phyloP scores from a whole-genome alignment of 2,797 vertebrate genomes.

The Poeciliopsis turneri region DNA sequence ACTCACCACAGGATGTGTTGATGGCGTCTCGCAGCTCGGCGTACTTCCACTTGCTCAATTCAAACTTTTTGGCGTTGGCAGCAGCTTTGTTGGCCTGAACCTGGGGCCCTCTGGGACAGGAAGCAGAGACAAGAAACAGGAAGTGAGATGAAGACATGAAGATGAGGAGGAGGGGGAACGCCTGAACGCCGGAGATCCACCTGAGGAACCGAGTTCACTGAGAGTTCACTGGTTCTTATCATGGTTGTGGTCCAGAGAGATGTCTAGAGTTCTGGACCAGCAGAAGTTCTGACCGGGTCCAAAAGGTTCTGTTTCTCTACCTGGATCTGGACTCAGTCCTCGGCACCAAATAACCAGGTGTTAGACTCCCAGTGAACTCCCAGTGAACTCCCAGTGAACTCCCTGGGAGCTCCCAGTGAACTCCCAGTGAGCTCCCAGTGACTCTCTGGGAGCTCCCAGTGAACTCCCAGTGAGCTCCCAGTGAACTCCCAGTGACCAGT shows the following conservation, averaged over 20 bases:
- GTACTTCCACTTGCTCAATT: constrained; percentile 98
- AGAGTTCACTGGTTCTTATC: neutral
- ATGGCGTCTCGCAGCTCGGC: constrained; percentile 96
- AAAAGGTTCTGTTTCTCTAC: neutral
- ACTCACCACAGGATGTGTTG: constrained; percentile 97
- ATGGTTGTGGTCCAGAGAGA: neutral
- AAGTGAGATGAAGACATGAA: constrained; percentile 31
- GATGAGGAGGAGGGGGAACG: neutral
- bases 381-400: neutral
- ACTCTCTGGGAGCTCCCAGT: too few relatives aligned
- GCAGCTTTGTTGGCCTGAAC: constrained; percentile 93
- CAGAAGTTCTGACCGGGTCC: neutral
- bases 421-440: neutral
- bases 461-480: neutral
- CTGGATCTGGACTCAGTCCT: too few relatives aligned
- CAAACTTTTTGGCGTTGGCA: constrained; percentile 89
- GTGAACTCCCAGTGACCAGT: neutral
- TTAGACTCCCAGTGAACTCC: too few relatives aligned
- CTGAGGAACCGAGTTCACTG: constrained; percentile 38
- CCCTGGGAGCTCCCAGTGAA: neutral
- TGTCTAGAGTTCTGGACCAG: neutral
- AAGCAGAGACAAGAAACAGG: constrained; percentile 12
- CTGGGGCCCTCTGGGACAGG: constrained; percentile 84
- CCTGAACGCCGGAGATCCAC: neutral
- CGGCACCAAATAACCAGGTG: too few relatives aligned